Evolutionary conservation across 2,797 vertebrate genomes (phyloP), one percentile per base, ranked within the genome.

Genomic region (Lutjanus argentimaculatus): DNA sequence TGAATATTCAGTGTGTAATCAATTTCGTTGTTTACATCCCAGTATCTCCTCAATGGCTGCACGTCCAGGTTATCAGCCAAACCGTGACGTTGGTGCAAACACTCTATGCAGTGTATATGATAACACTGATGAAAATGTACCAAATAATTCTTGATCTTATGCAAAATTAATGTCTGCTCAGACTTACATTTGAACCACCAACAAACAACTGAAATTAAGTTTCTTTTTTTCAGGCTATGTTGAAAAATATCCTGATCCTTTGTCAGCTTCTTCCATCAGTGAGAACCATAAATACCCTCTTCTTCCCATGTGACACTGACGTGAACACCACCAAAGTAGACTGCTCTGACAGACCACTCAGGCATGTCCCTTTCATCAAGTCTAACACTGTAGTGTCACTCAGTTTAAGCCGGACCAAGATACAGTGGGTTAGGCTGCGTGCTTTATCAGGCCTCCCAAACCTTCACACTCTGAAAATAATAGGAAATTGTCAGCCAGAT

Each of bases 271-370:
- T 90, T 57, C 68, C 67, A 21, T 68, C 90, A 48, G 91, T 92
- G 66, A 84, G 75, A 46, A 86, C 92, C 8, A 89, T 89, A 56
- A 91, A 95, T 84, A 93, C 92, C 8, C 67, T 58, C 7, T 97
- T 96, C 82, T 95, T 96, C n/a, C 97, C 97, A 74, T 98, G 97
- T 85, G 95, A 97, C 45, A 85, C 94, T 46, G 82, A 91, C 66
- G 52, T 40, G 12, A 86, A 88, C 0, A 75, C 70, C 57, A 91
- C 84, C 14, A 11, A 7, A 13, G 93, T 97, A 10, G 89, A 96
- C 89, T 97, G 97, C 80, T 80, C 63, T 8, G 73, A 80, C 40
- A 94, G 96, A 58, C 81, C 82, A 14, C 85, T 97, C 51, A 90
- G 45, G 2, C 25, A 59, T 0, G 82, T 97, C 62, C 96, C 96